Evolutionary conservation across 2,888 invertebrate species (phyloP), one percentile per base, ranked within the genome.

Genomic region (Trachelus stipa): DNA sequence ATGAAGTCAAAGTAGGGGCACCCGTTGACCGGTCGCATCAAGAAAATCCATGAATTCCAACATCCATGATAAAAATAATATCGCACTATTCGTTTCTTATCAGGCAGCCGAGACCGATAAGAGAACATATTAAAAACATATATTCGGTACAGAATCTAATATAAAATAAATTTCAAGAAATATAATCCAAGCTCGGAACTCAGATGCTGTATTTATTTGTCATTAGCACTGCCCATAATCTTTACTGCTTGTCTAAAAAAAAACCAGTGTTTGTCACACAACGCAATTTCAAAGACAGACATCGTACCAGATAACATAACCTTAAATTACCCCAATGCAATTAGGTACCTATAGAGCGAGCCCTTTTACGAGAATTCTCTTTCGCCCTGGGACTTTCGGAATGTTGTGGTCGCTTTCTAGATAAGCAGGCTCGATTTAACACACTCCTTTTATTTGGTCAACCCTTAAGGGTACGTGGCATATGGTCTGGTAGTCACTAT

Each of bases 391-490:
- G 56, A 56, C 56, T 56, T 9, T 1, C 56, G 56, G 23, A 56
- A 56, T 56, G 23, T 6, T 9, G 9, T 23, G 56, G 56, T 56
- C 56, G 56, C 23, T 56, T 56, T 23, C 23, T 23, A 56, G 56
- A 56, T 56, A 56, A 56, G 56, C 73, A 73, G 79, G 76, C 76
- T 81, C 79, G 78, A 81, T 81, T 79, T 77, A 81, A 79, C 78
- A 74, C 78, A 74, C 75, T 81, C 75, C 77, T 79, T 79, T 79
- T 78, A 79, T 78, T 81, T 75, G 81, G 77, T 73, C 75, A 75
- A 68, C 76, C 79, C 78, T 79, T 78, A 34, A 73, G 73, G 73
- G 35, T 34, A 76, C 73, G 68, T 73, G 11, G 68, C 33, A 9
- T 56, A 1, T 56, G 23, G 56, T 9, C 56, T 23, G 56, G 56